These are phyloP conservation scores for Onthophagus taurus DNA, from an alignment of 1,140 invertebrate genomes.

Conservation along the genomic window DNA sequence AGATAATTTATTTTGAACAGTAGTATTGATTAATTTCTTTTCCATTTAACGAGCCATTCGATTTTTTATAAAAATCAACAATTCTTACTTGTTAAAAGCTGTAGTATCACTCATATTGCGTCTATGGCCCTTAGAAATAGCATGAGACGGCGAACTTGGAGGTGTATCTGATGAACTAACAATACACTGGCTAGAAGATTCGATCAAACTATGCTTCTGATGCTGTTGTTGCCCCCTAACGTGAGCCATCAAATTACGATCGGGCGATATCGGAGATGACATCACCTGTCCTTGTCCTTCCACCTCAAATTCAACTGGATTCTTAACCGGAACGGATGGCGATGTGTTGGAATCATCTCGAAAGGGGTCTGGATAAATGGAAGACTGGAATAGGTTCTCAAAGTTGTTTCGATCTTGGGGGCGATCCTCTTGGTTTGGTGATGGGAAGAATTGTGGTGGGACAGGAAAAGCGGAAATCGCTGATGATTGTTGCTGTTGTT, in stretches of 20 bases:
- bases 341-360: slow-evolving; percentile 37
- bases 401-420: slow-evolving; percentile 23
- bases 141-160: slow-evolving; percentile 43
- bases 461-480: slow-evolving; percentile 8
- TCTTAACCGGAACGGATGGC: slow-evolving; percentile 1
- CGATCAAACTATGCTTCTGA: slow-evolving; percentile 23
- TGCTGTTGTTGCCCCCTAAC: no score
- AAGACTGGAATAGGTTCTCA: slow-evolving; percentile 40
- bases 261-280: slow-evolving; percentile 24
- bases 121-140: slow-evolving; percentile 49
- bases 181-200: slow-evolving; percentile 35
- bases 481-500: neutral
- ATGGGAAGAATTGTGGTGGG: slow-evolving; percentile 11
- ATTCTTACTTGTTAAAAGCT: slow-evolving; percentile 68
- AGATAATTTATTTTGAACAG: no score
- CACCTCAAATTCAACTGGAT: slow-evolving; percentile 3
- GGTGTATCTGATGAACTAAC: slow-evolving; percentile 39
- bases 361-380: slow-evolving; percentile 52
- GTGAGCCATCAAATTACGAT: slow-evolving; percentile 25
- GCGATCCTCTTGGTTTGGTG: slow-evolving; percentile 8
- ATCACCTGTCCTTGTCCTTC: slow-evolving; percentile 8
- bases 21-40: no score
- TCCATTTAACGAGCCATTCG: no score
- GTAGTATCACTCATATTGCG: slow-evolving; percentile 82
- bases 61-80: neutral